Evolutionary conservation across 2,113 vertebrate genomes (phyloP), one percentile per base, ranked within the genome.

Genomic region (Oreocharis arfaki): DNA sequence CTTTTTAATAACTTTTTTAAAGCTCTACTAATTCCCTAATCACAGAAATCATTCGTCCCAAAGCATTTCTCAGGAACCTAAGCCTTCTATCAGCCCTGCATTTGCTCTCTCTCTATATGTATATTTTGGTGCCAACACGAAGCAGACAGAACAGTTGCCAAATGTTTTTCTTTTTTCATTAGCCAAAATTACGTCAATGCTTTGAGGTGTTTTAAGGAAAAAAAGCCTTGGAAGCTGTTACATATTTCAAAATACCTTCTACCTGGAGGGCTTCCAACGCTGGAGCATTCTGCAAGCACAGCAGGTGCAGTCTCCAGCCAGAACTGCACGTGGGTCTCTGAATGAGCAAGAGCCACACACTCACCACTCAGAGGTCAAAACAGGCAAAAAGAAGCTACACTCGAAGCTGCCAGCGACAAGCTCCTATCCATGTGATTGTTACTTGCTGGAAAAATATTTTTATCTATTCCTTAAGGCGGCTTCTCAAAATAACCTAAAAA

Each of bases 241-340:
- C 7, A 12, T 20, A 42, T 35, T 65, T 76, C 41, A 85, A 88
- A 78, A 76, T 9, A 55, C 23, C 35, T 61, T 91, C 50, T 4
- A 4, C n/a, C 52, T 57, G 22, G 22, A 78, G 33, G 61, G 30
- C 12, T 75, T 67, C 14, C 61, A 82, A 2, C 0, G 9, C 37
- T 0, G 2, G 64, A 68, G 87, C 53, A 56, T 47, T 56, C 60
- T 39, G 13, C 0, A 14, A 56, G 30, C 11, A 39, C 1, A 19
- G 71, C 4, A 46, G 50, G 21, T 0, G 4, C 2, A 3, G 60
- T 22, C 2, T 2, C 23, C 35, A 52, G 86, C 13, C 47, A 22
- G 35, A 57, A 37, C 7, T 1, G 1, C 56, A 44, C 0, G 0
- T 0, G 4, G 20, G 35, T 57, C 56, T 33, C 50, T 74, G 59